Evolutionary conservation across 2,888 invertebrate genomes (phyloP), one percentile per base, ranked within the genome.

Genomic region (Hanleya hanleyi): DNA sequence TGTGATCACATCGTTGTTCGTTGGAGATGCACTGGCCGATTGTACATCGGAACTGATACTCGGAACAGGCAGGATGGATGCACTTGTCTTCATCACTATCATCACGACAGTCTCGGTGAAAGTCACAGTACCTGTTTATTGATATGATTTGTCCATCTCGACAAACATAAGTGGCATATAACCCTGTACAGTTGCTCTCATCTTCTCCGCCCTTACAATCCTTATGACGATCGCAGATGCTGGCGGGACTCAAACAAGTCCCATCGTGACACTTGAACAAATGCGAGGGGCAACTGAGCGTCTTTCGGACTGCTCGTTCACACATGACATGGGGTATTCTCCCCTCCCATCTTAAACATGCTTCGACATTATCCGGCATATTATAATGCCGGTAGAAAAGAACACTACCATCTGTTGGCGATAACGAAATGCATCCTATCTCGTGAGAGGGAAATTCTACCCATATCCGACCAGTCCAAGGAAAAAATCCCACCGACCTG

Each of bases 201-300:
- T 64, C 64, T 64, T 64, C 64, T 3, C 64, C 64, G 2, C 64
- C 64, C 4, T n/a, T 18, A 33, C 64, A 64, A 64, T 64, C 6
- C 36, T 1, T 4, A 18, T 12, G 2, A 12, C 64, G 3, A 37
- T 64, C 64, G 36, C 64, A 64, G 18, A 64, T 37, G 3, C 37
- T 37, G 2, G 3, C 36, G 35, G 18, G n/a, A 33, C n/a, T n/a
- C 9, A 64, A 22, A 35, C 64, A 64, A 9, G 22, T 36, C 3
- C 64, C 64, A 29, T 64, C 64, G 36, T n/a, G 3, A 37, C 64
- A 64, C 9, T 12, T 12, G 36, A 64, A 64, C 37, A 36, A 36
- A 18, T 37, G 1, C 22, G 4, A 2, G n/a, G 12, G 3, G 36
- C 64, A 64, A 22, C 1, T 29, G 22, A 32, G 18, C 2, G 57